Conservation (phyloP, 2,888 invertebrate genomes). For the Helleia helle region DNA sequence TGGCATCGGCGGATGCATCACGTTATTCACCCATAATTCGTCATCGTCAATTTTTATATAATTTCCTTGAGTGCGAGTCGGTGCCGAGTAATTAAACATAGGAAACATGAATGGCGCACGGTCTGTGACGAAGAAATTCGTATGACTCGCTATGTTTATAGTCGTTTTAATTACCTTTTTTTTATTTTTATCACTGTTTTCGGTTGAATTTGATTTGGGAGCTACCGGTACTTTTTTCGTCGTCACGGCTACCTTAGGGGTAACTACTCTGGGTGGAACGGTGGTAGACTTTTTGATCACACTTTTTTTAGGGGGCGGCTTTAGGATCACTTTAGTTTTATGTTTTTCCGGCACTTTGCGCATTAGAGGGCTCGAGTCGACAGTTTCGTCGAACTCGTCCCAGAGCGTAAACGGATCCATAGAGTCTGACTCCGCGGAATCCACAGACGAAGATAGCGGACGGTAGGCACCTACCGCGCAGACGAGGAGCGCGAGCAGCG, state of each 20-base stretch:
- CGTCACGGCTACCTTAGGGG: not conserved
- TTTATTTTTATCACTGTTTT: conserved; percentile 43
- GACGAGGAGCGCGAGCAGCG: conserved; percentile 63
- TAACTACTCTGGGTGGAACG: no score
- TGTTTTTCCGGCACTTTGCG: conserved; percentile 26
- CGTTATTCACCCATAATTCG: conserved; percentile 36
- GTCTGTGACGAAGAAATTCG: conserved; percentile 57
- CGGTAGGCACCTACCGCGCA: conserved; percentile 42
- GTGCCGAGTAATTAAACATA: conserved; percentile 19
- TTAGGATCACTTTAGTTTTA: conserved; percentile 47
- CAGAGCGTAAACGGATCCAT: conserved; percentile 47
- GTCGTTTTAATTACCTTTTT: conserved; percentile 49
- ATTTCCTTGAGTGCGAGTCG: conserved; percentile 21
- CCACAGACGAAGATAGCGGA: conserved; percentile 34
- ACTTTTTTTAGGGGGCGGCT: conserved; percentile 44
- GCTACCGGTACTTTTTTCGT: not conserved
- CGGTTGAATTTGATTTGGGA: conserved; percentile 4
- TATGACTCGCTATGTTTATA: conserved; percentile 61
- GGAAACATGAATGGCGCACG: conserved; percentile 29
- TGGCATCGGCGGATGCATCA: conserved; percentile 21
- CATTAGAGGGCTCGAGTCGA: conserved; percentile 39
- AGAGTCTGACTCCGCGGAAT: conserved; percentile 42
- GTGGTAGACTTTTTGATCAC: conserved; percentile 36
- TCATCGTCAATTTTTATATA: conserved; percentile 34
- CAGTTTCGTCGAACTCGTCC: conserved; percentile 54